These are phyloP conservation scores for Argyrosomus regius DNA, from an alignment of 2,797 vertebrate species.

Conservation along the genomic window DNA sequence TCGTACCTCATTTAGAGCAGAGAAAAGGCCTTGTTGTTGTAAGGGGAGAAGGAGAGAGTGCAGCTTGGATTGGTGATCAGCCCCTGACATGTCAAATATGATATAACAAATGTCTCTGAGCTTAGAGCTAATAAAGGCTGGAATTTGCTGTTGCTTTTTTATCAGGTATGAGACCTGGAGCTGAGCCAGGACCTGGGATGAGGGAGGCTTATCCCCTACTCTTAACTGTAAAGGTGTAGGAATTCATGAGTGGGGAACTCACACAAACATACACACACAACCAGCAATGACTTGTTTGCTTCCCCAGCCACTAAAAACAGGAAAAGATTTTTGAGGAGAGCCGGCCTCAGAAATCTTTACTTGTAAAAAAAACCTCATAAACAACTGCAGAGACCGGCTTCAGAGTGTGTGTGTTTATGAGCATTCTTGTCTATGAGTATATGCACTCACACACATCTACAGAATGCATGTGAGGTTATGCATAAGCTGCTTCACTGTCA, in stretches of 20 bases:
- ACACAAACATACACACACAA: constrained; percentile 34
- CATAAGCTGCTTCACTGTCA: not conserved
- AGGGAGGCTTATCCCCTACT: constrained; percentile 58
- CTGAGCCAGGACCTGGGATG: constrained; percentile 58
- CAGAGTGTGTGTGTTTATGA: constrained; percentile 2
- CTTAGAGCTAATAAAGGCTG: constrained; percentile 76
- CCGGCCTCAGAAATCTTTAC: constrained; percentile 18
- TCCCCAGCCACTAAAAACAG: constrained; percentile 46
- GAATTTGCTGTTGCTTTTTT: constrained; percentile 80
- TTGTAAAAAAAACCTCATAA: constrained; percentile 32
- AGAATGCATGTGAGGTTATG: not conserved
- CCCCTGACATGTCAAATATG: constrained; percentile 69
- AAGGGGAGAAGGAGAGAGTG: constrained; percentile 44
- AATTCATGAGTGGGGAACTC: constrained; percentile 54
- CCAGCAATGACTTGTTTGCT: constrained; percentile 60
- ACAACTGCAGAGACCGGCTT: constrained; percentile 18
- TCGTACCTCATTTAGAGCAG: constrained; percentile 68
- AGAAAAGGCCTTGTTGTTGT: constrained; percentile 73
- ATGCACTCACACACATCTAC: not conserved
- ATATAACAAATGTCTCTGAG: constrained; percentile 70
- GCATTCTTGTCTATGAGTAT: not conserved
- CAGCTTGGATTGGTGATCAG: constrained; percentile 56
- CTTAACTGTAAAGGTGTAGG: constrained; percentile 61
- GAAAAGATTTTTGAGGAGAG: constrained; percentile 42
- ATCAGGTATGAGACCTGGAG: constrained; percentile 67